Conservation (phyloP, 2,888 invertebrate genomes). For the Autographa gamma region DNA sequence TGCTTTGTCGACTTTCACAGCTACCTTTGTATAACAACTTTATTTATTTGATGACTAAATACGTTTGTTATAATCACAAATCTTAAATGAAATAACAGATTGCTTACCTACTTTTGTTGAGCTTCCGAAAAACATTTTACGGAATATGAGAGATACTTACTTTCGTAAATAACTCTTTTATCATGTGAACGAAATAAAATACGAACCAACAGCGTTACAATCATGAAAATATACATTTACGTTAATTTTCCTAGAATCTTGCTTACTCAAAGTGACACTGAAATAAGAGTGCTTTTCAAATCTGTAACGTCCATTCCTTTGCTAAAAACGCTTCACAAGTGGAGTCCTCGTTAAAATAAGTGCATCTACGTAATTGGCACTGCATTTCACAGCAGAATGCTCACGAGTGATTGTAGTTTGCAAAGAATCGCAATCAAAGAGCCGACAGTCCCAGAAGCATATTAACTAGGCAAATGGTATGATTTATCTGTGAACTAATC, state of each 20-base stretch:
- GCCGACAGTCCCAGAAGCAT: conserved; percentile 17
- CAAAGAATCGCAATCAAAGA: conserved; percentile 57
- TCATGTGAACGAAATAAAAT: not conserved
- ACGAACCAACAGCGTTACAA: not conserved
- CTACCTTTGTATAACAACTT: conserved; percentile 30
- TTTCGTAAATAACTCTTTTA: not conserved
- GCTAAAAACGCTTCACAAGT: conserved; percentile 28
- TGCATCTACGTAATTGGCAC: conserved; percentile 58
- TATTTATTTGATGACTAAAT: conserved; percentile 27
- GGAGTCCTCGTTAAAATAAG: conserved; percentile 47
- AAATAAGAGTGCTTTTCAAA: conserved; percentile 42
- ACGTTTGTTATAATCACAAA: conserved; percentile 5
- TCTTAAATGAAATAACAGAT: not conserved
- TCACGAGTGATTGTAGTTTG: conserved; percentile 51
- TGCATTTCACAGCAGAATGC: conserved; percentile 51
- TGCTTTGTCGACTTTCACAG: conserved; percentile 35
- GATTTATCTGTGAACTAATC: conserved; percentile 42
- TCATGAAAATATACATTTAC: not conserved
- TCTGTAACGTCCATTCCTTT: conserved; percentile 25
- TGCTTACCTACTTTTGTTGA: not conserved
- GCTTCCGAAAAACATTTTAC: not conserved
- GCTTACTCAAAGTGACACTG: conserved; percentile 8
- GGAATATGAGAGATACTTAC: not conserved
- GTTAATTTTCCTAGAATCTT: not conserved
- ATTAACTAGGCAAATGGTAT: conserved; percentile 49